Conservation (phyloP, 2,113 vertebrate species). For the Pygoscelis adeliae region DNA sequence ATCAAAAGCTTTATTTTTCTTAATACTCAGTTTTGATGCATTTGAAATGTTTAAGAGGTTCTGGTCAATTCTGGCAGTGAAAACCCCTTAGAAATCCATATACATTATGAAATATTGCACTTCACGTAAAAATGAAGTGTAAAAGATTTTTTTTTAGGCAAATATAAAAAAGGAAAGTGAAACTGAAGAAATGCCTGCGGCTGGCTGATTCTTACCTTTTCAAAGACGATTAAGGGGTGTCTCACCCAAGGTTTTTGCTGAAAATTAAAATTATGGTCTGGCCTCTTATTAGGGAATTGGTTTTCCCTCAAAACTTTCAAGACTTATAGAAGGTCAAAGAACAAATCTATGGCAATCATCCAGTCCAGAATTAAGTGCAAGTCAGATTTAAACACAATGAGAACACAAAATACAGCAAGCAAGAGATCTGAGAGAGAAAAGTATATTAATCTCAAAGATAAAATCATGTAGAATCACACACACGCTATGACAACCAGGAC, state of each 20-base stretch:
- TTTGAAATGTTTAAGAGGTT: conserved; percentile 20
- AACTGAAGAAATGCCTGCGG: neutral
- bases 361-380: neutral
- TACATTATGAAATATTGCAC: neutral
- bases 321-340: neutral
- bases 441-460: neutral
- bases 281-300: neutral
- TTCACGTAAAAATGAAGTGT: neutral
- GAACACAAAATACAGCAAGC: neutral
- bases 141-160: neutral
- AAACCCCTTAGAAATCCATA: neutral
- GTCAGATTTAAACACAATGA: neutral
- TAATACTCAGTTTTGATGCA: neutral
- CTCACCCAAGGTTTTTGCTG: neutral
- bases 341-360: neutral
- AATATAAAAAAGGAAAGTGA: neutral
- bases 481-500: neutral
- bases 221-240: neutral
- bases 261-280: neutral
- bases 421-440: neutral
- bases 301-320: neutral
- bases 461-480: neutral
- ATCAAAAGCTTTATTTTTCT: neutral
- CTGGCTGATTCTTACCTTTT: neutral
- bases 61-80: neutral